Percentiles rank a stretch among this genome's conserved stretches.
These are phyloP conservation scores for Hypsopygia costalis DNA, from an alignment of 2,888 invertebrate species.

Conservation along the genomic window DNA sequence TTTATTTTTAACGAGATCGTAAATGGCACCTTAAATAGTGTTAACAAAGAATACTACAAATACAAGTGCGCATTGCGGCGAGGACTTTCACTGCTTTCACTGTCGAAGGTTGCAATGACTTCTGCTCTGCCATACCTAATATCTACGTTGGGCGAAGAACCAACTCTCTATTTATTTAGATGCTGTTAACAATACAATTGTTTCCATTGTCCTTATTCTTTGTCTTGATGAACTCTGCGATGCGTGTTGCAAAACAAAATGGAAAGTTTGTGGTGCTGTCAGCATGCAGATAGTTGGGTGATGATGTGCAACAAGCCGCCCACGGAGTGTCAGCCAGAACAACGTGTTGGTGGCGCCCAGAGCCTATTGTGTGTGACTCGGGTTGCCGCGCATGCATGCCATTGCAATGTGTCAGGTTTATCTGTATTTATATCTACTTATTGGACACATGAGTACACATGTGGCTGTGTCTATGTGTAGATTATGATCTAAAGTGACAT, in stretches of 20 bases:
- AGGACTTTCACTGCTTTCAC: slow-evolving; percentile 78
- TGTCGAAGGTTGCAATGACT: slow-evolving; percentile 51
- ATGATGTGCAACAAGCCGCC: slow-evolving; percentile 70
- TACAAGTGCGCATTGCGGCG: slow-evolving; percentile 29
- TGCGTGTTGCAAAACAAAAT: slow-evolving; percentile 62
- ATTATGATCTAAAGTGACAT: too few relatives aligned
- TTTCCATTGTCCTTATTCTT: slow-evolving; percentile 62
- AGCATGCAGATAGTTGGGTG: slow-evolving; percentile 57
- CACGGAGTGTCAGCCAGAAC: slow-evolving; percentile 51
- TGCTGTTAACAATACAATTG: slow-evolving; percentile 59
- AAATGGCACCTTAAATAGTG: slow-evolving; percentile 20
- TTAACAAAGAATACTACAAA: slow-evolving; percentile 41
- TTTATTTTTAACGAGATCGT: slow-evolving; percentile 8
- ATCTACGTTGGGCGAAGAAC: slow-evolving; percentile 33
- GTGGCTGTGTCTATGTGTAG: too few relatives aligned
- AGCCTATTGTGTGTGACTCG: slow-evolving; percentile 19
- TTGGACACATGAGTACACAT: too few relatives aligned
- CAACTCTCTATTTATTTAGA: slow-evolving; percentile 74
- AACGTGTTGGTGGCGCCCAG: slow-evolving; percentile 59
- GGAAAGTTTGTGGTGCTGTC: slow-evolving; percentile 62
- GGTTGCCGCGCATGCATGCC: neutral
- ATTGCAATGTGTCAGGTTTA: neutral
- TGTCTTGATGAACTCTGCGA: slow-evolving; percentile 43
- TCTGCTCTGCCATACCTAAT: slow-evolving; percentile 46
- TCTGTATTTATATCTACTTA: too few relatives aligned